Conservation (phyloP, 2,797 vertebrate genomes). For the Parotocinclus haroldoi region DNA sequence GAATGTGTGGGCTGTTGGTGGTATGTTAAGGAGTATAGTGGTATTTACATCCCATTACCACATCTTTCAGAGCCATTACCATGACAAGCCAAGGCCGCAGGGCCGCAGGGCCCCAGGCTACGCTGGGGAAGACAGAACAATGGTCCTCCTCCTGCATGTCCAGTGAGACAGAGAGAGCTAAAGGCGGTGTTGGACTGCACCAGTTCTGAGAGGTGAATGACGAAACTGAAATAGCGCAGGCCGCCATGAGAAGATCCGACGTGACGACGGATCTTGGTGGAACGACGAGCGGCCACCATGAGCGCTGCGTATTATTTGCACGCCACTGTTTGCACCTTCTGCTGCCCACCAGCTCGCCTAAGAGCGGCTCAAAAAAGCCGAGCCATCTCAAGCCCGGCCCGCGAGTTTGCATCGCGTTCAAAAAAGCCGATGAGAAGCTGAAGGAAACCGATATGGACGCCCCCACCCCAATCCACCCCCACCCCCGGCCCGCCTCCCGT, state of each 20-base stretch:
- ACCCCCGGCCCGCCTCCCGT: slow-evolving; percentile 10
- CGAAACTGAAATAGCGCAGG: slow-evolving; percentile 13
- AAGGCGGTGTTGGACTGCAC: slow-evolving; percentile 15
- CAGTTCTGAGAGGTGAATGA: slow-evolving; percentile 18
- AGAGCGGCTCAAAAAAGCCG: slow-evolving; percentile 33
- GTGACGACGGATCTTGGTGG: slow-evolving; percentile 1
- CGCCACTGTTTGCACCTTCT: slow-evolving; percentile 10
- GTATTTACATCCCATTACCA: slow-evolving; percentile 68
- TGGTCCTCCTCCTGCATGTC: slow-evolving; percentile 53
- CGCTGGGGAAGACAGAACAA: slow-evolving; percentile 48
- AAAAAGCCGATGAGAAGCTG: slow-evolving; percentile 43
- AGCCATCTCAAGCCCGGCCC: slow-evolving; percentile 32
- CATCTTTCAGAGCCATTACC: slow-evolving; percentile 63
- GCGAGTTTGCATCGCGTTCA: slow-evolving; percentile 50
- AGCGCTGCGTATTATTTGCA: slow-evolving; percentile 14
- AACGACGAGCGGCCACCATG: slow-evolving; percentile 2
- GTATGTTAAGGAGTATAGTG: slow-evolving; percentile 62
- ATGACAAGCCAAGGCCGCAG: slow-evolving; percentile 59
- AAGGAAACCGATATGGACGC: slow-evolving; percentile 51
- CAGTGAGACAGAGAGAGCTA: slow-evolving; percentile 24
- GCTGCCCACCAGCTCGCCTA: slow-evolving; percentile 28
- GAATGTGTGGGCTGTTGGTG: slow-evolving; percentile 56
- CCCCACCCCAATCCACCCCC: too few species aligned
- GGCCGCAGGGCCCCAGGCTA: slow-evolving; percentile 49
- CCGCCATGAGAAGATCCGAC: slow-evolving; percentile 9